Base-by-base conservation (phyloP, 2,888 invertebrate genomes). In the Scaptodrosophila latifasciaeformis region DNA sequence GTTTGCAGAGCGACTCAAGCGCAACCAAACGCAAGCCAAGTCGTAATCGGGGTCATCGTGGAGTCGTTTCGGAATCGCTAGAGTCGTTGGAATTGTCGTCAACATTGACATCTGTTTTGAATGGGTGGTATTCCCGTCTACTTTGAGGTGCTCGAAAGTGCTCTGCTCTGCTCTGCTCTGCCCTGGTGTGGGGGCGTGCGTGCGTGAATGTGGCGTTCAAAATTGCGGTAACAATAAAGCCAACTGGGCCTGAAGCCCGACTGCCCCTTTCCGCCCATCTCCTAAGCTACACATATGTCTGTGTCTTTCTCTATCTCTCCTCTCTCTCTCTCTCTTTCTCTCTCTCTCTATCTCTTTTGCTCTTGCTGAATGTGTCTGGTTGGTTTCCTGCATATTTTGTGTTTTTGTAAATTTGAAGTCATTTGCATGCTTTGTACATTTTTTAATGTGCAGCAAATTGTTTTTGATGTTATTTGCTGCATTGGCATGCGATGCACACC, bases 361-460 rank as follows among this genome's bases (percentile, higher is more conserved):
- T n/a, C n/a, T n/a, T n/a, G n/a, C n/a, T 12, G 2, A 13, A 12
- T 19, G 19, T 45, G 40, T 24, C 7, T 1, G 5, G 30, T 24
- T 29, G 35, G 3, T 24, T 47, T 39, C 48, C 30, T 50, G 42
- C 54, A n/a, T n/a, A n/a, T n/a, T n/a, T 46, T 49, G 60, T 44
- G 55, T 44, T 61, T 71, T 65, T 66, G 77, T 69, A 62, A 77
- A 77, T 67, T 80, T 72, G 54, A 72, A 74, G 77, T 80, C 78
- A 74, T 74, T 74, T 74, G 80, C 74, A 77, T 74, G 74, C 69
- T 74, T 76, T 74, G 72, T 74, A 62, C 72, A 64, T 56, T 74
- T 74, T 72, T 79, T 69, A 67, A 80, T 78, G 69, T 68, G 67
- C 65, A 68, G 70, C 66, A 83, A 82, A 82, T 83, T 82, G 77